Conservation (phyloP, 2,888 invertebrate species). For the Thera obeliscata region DNA sequence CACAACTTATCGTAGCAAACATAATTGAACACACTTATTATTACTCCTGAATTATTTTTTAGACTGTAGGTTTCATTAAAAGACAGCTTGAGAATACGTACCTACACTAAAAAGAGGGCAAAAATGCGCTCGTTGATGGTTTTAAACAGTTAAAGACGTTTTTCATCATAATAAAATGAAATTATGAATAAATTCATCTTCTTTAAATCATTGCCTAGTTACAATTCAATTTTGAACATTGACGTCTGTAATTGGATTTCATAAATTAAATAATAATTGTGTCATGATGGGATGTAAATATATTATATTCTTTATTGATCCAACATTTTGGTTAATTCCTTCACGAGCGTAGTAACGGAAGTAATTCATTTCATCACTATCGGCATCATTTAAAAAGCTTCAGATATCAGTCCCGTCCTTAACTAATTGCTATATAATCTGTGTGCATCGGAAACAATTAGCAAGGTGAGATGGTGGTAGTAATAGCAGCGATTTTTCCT, state of each 20-base stretch:
- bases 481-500: slow-evolving; percentile 61
- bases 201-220: no score
- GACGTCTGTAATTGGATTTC: background rate
- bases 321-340: background rate
- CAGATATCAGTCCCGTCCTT: slow-evolving; percentile 13
- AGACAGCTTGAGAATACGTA: no score
- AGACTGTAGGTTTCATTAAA: background rate
- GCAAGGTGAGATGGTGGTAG: slow-evolving; percentile 68
- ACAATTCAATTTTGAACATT: no score
- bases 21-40: background rate
- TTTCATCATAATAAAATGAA: no score
- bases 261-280: background rate
- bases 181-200: no score
- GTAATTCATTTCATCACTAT: slow-evolving; percentile 16
- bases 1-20: background rate
- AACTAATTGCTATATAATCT: slow-evolving; percentile 17
- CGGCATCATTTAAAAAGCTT: slow-evolving; percentile 23
- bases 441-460: slow-evolving; percentile 70
- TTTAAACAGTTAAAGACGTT: no score
- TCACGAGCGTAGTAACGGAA: slow-evolving; percentile 15
- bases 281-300: background rate
- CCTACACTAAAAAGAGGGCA: no score
- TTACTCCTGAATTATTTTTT: background rate
- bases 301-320: background rate
- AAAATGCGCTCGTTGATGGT: no score